Conservation (phyloP, 35 echinoderm and acorn worm genomes). For the Nesometra sesokonis region DNA sequence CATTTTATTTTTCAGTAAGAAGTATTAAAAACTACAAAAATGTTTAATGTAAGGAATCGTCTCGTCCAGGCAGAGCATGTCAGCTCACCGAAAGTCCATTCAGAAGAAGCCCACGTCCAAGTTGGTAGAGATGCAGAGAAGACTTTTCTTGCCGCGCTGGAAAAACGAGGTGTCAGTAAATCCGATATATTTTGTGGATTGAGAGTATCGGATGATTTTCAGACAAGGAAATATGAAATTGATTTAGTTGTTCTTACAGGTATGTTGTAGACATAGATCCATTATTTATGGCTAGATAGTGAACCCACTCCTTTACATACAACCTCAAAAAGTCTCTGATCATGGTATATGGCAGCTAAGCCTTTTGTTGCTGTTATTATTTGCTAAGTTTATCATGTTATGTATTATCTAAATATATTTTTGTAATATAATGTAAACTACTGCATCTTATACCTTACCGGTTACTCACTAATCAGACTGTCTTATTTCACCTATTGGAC, state of each 20-base stretch:
- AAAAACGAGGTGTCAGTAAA: conserved; percentile 39
- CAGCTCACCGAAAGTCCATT: conserved; percentile 38
- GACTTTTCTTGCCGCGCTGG: conserved; percentile 30
- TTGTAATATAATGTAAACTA: too few relatives aligned
- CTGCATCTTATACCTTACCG: too few relatives aligned
- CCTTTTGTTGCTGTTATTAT: too few relatives aligned
- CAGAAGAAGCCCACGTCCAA: conserved; percentile 57
- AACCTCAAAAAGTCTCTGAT: too few relatives aligned
- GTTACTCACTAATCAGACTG: too few relatives aligned
- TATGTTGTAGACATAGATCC: too few relatives aligned
- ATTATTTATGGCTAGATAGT: too few relatives aligned
- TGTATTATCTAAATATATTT: too few relatives aligned
- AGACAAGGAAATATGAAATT: conserved; percentile 82
- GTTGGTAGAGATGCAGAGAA: conserved; percentile 70
- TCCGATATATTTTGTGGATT: conserved; percentile 56
- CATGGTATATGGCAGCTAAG: too few relatives aligned
- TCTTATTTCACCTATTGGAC: too few relatives aligned
- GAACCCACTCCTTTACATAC: too few relatives aligned
- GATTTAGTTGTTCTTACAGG: conserved; percentile 84
- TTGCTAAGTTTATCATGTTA: too few relatives aligned
- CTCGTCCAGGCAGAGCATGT: conserved; percentile 75
- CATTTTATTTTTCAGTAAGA: background rate
- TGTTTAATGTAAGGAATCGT: conserved; percentile 65
- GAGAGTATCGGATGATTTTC: conserved; percentile 75
- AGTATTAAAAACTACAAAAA: background rate